Evolutionary conservation across 1,140 invertebrate genomes (phyloP), one percentile per base, ranked within the genome.

Genomic region (Eueides isabella): DNA sequence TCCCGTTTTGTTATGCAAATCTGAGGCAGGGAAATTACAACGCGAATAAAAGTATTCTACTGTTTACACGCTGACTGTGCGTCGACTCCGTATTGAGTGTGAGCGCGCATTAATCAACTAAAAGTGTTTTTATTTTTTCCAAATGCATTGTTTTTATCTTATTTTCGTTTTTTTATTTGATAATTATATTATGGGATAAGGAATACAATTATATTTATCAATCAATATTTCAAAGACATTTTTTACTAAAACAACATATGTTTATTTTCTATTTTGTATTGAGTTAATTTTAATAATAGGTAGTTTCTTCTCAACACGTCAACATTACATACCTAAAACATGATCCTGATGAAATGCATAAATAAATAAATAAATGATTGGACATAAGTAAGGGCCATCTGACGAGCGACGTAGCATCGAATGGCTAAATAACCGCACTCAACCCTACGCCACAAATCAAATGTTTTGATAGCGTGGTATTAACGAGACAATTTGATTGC

Each of bases 401-500:
- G 80, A 81, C 80, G 61, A 30, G 61, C 85, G 80, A 79, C 80
- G 81, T 79, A 83, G 86, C 81, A 87, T 85, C 82, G 82, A 79
- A 84, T 81, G 84, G 85, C 82, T 90, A 88, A 89, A 91, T 88
- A 91, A 90, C 85, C 84, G 81, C 84, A 83, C 81, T 84, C 87
- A 88, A 84, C 89, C 87, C 89, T 86, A 86, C 85, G 77, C 89
- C 89, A 93, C 91, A 93, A 93, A 93, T 93, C 91, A 93, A 93
- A 93, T 93, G 91, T 93, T 93, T 91, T 93, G 87, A 93, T 93
- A 93, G 91, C 89, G 81, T 78, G 85, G 86, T 89, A 91, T 91
- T 92, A 92, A 92, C 91, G 90, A 92, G 91, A 92, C 91, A 92
- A 92, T 92, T 92, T 92, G 91, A 92, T 92, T 92, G 90, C 91